These are phyloP conservation scores for Rhinella marina DNA, from an alignment of 2,797 vertebrate genomes.

Conservation along the genomic window DNA sequence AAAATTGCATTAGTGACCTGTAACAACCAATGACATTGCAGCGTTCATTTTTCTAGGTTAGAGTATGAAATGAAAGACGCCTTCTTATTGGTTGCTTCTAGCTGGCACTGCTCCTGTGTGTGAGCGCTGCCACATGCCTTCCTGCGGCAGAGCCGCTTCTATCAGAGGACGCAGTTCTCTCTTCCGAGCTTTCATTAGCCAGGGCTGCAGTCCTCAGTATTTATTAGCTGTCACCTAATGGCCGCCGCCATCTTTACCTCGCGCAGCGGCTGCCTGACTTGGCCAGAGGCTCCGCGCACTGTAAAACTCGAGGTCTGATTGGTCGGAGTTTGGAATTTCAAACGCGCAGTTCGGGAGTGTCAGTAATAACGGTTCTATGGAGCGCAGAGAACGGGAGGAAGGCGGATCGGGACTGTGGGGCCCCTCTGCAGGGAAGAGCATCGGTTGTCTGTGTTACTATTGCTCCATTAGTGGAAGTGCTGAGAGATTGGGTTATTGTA, in stretches of 20 bases:
- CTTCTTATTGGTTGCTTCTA: background rate
- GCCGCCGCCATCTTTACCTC: background rate
- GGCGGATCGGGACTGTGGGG: background rate
- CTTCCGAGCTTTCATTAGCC: background rate
- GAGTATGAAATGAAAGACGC: background rate
- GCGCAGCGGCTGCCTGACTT: background rate
- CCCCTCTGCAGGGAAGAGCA: background rate
- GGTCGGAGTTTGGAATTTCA: constrained; percentile 36
- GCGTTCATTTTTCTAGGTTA: background rate
- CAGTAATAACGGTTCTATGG: constrained; percentile 51
- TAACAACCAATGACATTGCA: background rate
- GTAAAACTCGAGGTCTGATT: constrained; percentile 37
- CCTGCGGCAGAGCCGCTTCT: background rate
- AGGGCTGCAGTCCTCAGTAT: background rate
- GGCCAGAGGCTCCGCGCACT: background rate
- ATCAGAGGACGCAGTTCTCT: background rate
- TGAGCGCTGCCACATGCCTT: background rate
- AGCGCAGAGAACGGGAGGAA: background rate
- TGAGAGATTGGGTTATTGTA: background rate
- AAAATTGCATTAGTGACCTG: background rate
- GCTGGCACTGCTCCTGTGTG: background rate
- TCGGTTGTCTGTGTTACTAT: background rate
- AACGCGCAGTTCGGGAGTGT: constrained; percentile 34
- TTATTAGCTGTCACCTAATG: background rate
- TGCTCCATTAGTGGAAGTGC: background rate